Conservation (phyloP, 2,113 vertebrate genomes). For the Pitta sordida region DNA sequence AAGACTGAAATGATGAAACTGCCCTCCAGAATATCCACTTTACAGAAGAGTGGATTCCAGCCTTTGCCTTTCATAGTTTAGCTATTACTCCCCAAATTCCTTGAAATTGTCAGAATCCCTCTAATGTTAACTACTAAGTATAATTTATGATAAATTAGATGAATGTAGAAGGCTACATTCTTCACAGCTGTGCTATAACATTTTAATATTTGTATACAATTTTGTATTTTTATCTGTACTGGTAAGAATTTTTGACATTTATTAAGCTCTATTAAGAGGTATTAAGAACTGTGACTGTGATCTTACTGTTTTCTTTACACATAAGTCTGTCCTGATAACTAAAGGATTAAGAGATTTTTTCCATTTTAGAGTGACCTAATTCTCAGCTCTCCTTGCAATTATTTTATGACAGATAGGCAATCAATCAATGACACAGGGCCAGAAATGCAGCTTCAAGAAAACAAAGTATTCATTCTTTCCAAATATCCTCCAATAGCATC, state of each 20-base stretch:
- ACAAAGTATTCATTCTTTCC: not conserved
- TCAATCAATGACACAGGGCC: not conserved
- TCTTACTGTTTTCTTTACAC: not conserved
- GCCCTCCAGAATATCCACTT: not conserved
- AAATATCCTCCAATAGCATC: not conserved
- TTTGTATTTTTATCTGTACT: not conserved
- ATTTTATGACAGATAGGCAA: not conserved
- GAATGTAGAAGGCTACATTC: not conserved
- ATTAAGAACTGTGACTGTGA: not conserved
- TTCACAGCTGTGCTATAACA: not conserved
- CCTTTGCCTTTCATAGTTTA: not conserved
- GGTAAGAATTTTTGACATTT: not conserved
- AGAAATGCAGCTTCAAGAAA: not conserved
- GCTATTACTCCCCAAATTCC: not conserved
- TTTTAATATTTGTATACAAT: not conserved
- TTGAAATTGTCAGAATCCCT: not conserved
- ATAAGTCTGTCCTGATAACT: not conserved
- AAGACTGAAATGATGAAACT: not conserved
- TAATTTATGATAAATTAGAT: not conserved
- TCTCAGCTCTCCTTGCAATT: not conserved
- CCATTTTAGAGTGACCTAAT: not conserved
- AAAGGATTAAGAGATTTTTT: not conserved
- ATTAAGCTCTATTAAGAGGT: not conserved
- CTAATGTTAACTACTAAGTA: not conserved
- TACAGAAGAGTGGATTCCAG: not conserved